phyloP scores from a whole-genome alignment of 2,797 vertebrate species.

The Danio albolineatus region DNA sequence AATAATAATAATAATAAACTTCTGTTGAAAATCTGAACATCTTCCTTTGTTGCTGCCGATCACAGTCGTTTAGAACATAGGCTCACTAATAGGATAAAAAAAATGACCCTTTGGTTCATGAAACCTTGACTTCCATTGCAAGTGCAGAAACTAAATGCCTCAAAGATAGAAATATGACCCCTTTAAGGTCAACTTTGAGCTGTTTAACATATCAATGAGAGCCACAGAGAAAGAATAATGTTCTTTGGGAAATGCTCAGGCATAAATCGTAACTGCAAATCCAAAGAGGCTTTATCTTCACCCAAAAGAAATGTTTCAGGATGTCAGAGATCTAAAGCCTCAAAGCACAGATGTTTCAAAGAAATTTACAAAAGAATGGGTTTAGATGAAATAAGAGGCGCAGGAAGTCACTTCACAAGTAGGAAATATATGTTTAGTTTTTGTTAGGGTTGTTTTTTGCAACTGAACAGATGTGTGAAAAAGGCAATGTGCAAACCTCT shows the following conservation, averaged over 20 bases:
- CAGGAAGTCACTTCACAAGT: conserved; percentile 26
- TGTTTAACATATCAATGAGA: conserved; percentile 31
- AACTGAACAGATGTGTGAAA: no score
- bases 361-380: neutral
- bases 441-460: no score
- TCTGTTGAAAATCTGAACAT: neutral
- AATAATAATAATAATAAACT: neutral
- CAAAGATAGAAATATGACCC: neutral
- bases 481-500: no score
- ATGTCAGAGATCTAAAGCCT: conserved; percentile 15
- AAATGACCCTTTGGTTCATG: neutral
- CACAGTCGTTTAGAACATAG: neutral
- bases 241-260: neutral
- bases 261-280: conserved; percentile 9
- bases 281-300: conserved; percentile 24
- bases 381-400: neutral
- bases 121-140: neutral
- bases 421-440: neutral
- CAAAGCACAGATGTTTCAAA: conserved; percentile 8
- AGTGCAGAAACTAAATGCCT: neutral
- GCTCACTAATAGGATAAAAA: neutral
- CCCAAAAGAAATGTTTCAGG: conserved; percentile 32
- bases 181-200: conserved; percentile 15
- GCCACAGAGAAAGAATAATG: neutral
- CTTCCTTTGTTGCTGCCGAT: neutral